phyloP scores from a whole-genome alignment of 53 echinoderm and acorn worm species.

The Arbacia lixula region DNA sequence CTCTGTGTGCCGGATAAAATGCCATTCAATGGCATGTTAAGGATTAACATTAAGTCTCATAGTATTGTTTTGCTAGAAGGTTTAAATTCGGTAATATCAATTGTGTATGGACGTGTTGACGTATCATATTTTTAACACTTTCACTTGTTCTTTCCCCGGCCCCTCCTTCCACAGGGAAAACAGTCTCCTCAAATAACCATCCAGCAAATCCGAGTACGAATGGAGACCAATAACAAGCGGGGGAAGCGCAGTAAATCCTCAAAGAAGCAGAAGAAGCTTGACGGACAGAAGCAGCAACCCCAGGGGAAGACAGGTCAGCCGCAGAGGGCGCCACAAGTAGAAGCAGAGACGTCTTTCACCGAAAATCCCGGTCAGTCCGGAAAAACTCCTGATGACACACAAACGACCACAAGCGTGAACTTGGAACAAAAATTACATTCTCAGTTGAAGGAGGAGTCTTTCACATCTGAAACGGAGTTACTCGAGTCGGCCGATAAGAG shows the following conservation, averaged over 20 bases:
- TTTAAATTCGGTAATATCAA: too few relatives aligned
- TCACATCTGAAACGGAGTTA: slow-evolving; percentile 51
- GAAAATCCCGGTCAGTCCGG: background rate
- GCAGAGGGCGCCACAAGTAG: background rate
- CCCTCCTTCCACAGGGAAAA: slow-evolving; percentile 34
- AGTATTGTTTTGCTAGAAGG: too few relatives aligned
- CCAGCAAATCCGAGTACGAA: slow-evolving; percentile 27
- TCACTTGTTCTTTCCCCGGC: too few relatives aligned
- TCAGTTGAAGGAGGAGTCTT: slow-evolving; percentile 14
- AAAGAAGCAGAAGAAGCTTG: background rate
- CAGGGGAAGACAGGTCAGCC: background rate
- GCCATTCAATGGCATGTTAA: too few relatives aligned
- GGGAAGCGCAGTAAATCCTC: background rate
- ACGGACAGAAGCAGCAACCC: too few relatives aligned
- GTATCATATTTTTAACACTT: too few relatives aligned
- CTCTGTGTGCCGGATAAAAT: too few relatives aligned
- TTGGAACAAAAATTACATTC: slow-evolving; percentile 10
- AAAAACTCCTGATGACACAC: background rate
- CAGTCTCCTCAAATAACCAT: slow-evolving; percentile 30
- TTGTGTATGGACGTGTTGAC: too few relatives aligned
- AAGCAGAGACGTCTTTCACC: slow-evolving; percentile 41
- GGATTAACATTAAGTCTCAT: too few relatives aligned
- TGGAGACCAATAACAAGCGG: slow-evolving; percentile 7
- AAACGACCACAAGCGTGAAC: background rate
- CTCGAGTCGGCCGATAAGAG: background rate